Evolutionary conservation across 1,140 invertebrate genomes (phyloP), one percentile per base, ranked within the genome.

Genomic region (Drosophila saltans): DNA sequence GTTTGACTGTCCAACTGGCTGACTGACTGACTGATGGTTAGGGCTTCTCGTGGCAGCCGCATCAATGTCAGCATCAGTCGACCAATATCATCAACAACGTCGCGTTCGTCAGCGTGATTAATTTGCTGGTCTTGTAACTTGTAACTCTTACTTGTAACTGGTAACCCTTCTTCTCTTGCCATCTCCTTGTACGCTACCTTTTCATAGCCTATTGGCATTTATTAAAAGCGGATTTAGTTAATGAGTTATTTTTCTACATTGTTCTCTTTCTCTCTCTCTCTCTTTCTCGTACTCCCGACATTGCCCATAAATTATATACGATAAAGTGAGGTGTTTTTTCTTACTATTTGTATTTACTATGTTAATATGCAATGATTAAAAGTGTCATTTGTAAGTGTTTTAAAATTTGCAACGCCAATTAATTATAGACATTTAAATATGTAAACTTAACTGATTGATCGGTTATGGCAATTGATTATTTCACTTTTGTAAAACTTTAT

Each of bases 211-310:
- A 72, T 69, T 73, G 80, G 83, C 79, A 90, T 89, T 89, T 89
- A 89, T 89, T 90, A 90, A 89, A 89, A 76, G 85, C 80, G 84
- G 84, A 90, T 89, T 89, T 90, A 85, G 84, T 84, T 88, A 88
- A 88, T 88, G 84, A 66, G 73, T 81, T 88, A 89, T 89, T 89
- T 71, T 78, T 84, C 6, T 36, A 36, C 33, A 36, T 89, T 80
- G 60, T 60, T 74, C 77, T 88, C 78, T 68, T 74, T 80, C 73
- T 88, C 81, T 88, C 78, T 68, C 78, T 80, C 73, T 88, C 81
- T 55, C 43, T 45, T 5, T 16, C 16, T 16, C 16, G 0, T 45
- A 6, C 16, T 30, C 64, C 68, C n/a, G 64, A 69, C 65, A 63
- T 48, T 40, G 68, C 48, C 56, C 68, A 89, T 86, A 82, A 86